phyloP scores from a whole-genome alignment of 2,888 invertebrate genomes.

The Eupithecia subfuscata region DNA sequence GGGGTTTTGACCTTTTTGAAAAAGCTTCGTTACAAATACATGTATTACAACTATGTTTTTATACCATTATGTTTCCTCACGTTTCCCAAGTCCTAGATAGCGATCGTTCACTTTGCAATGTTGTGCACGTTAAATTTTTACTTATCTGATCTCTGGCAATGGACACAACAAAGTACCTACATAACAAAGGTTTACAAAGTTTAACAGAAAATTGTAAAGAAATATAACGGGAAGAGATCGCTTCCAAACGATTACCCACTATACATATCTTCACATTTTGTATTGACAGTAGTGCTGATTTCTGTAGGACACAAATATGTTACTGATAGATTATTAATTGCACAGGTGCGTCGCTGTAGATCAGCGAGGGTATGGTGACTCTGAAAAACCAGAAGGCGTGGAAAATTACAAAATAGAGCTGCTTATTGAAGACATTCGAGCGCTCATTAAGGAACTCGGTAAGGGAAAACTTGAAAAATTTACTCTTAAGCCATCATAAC shows the following conservation, averaged over 20 bases:
- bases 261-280: neutral
- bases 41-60: neutral
- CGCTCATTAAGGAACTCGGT: conserved; percentile 83
- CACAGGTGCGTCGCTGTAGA: conserved; percentile 87
- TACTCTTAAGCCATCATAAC: too few species aligned
- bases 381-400: conserved; percentile 84
- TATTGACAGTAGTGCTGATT: too few species aligned
- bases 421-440: conserved; percentile 84
- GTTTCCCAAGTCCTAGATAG: neutral
- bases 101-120: neutral
- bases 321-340: neutral
- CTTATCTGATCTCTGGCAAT: neutral
- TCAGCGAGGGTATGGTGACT: conserved; percentile 88
- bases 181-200: neutral
- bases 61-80: neutral
- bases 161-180: neutral
- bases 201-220: neutral
- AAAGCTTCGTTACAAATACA: too few species aligned
- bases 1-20: too few species aligned
- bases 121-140: neutral
- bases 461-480: conserved; percentile 32
- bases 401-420: conserved; percentile 78
- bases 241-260: neutral
- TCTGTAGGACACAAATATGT: neutral
- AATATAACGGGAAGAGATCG: neutral